Conservation (phyloP, 37 sponge, comb jelly and placozoan genomes). For the Hexactinellida sp. region DNA sequence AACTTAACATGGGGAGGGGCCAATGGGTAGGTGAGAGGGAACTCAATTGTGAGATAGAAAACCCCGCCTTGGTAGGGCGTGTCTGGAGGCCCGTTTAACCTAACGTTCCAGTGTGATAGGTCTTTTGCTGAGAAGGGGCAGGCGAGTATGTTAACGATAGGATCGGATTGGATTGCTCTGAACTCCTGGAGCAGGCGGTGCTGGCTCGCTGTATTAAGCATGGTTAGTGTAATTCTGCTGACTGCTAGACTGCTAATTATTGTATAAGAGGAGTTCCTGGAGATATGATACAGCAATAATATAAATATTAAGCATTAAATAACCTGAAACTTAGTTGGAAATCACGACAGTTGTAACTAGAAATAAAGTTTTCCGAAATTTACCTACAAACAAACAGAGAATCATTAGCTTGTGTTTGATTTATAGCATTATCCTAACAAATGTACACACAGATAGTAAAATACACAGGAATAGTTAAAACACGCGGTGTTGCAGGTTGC, state of each 20-base stretch:
- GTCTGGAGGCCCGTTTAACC: not conserved
- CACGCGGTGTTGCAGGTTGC: slow-evolving; percentile 30
- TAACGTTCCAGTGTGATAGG: slow-evolving; percentile 17
- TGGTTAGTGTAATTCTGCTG: not conserved
- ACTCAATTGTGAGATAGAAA: not conserved
- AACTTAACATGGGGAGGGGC: not conserved
- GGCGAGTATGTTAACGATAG: not conserved
- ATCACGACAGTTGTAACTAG: no score
- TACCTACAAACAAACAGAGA: not conserved
- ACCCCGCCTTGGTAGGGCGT: slow-evolving; percentile 10
- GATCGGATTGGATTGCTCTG: not conserved
- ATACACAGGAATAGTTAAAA: not conserved
- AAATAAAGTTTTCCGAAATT: not conserved
- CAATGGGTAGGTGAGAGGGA: not conserved
- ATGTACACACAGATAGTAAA: slow-evolving; percentile 11
- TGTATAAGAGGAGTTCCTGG: not conserved
- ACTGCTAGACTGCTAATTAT: not conserved
- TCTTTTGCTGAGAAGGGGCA: slow-evolving; percentile 15
- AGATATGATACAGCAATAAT: no score
- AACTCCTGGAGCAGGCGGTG: slow-evolving; percentile 5
- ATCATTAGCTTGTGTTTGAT: not conserved
- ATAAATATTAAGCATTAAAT: no score
- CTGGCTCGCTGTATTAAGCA: not conserved
- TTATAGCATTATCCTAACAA: not conserved
- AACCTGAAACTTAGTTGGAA: no score